Evolutionary conservation across 2,797 vertebrate species (phyloP), one percentile per base, ranked within the genome.

Genomic region (Acrossocheilus fasciatus): DNA sequence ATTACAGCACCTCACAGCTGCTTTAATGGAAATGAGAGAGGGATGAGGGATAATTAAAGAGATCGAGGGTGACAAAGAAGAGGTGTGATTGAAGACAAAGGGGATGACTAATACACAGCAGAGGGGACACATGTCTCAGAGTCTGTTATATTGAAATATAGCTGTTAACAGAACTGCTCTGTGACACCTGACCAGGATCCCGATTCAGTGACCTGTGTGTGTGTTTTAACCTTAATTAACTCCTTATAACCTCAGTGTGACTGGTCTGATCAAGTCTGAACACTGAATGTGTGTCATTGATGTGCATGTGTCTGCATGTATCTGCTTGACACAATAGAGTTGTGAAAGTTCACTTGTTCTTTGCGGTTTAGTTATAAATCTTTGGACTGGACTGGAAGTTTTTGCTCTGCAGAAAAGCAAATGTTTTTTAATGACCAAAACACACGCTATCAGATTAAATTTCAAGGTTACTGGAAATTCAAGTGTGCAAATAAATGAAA

Each of bases 1-100:
- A 87, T 87, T 77, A 72, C 81, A 77, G 50, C 34, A 57, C 20
- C 50, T 62, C 39, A 26, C 59, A 76, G 69, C 72, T 68, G 57
- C 57, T 82, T 41, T 52, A 79, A 70, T 70, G 64, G 36, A 73
- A 36, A 57, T 43, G 39, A 23, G 23, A 30, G 34, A 41, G 78
- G 64, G 54, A 41, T 54, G 23, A 50, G 36, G 23, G 41, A 41
- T 66, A 43, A 76, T 76, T 76, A 45, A 77, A 77, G 26, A 34
- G 34, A 62, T 23, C 3, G 7, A 70, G 18, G 36, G 20, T 57
- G 15, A 69, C 30, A 39, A 50, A 7, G 45, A 57, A 23, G 15
- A 3, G 23, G 17, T 47, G 52, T 41, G 57, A 76, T 45, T 18
- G 26, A 57, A 45, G 23, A 47, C 14, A 34, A 64, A 23, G 57